Evolutionary conservation across 2,797 vertebrate species (phyloP), one percentile per base, ranked within the genome.

Genomic region (Danionella dracula): DNA sequence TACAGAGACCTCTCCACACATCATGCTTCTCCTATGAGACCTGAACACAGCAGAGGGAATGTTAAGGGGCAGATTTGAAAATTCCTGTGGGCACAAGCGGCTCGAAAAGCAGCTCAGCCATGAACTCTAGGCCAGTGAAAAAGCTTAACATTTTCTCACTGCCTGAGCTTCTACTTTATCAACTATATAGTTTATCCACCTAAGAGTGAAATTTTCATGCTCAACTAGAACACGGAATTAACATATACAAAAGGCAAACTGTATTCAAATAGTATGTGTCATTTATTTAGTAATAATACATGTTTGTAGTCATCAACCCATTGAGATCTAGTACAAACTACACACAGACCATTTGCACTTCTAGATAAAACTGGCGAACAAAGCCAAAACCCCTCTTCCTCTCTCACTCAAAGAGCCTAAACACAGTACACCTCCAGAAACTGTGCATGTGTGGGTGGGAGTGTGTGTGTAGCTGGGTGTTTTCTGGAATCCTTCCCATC

Each of bases 401-500:
- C 17, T 13, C 32, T 12, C 42, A n/a, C n/a, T n/a, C n/a, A n/a
- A n/a, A n/a, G n/a, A 37, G 3, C 10, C 48, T 15, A 6, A 16
- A 50, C 27, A 50, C 41, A 23, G 12, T 32, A 3, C 69, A 62
- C 56, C 49, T 38, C 16, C 27, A 53, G 19, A 68, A 31, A 38
- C 27, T 48, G 17, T 20, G 16, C 7, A 2, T 50, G 41, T 38
- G 35, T 12, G 20, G 44, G 20, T 41, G 57, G 29, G 38, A 41
- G 21, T 20, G 32, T 17, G 29, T 34, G 49, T 19, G 31, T 16
- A 4, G 4, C 5, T 1, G 56, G 23, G 65, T 59, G 50, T 61
- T 66, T 68, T 72, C 67, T 75, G 76, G 76, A 78, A 73, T 54
- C 34, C 50, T 61, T 75, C 73, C 58, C 55, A 53, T 63, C 32